These are phyloP conservation scores for Drosophila siamana DNA, from an alignment of 2,888 invertebrate species.

Conservation along the genomic window DNA sequence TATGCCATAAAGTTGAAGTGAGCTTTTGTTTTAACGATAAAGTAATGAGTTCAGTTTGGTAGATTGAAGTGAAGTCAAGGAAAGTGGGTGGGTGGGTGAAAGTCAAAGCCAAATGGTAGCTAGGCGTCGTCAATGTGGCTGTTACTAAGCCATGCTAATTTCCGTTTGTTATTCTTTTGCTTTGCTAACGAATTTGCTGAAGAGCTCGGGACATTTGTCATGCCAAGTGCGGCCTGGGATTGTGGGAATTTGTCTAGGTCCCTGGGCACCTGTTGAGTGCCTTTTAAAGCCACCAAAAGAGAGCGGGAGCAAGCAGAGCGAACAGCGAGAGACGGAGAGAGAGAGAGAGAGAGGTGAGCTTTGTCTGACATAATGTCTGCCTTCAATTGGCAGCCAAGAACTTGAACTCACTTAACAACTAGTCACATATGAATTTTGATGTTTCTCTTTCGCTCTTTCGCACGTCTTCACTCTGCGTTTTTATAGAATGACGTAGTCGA, in stretches of 20 bases:
- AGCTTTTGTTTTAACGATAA: slow-evolving; percentile 28
- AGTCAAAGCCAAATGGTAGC: slow-evolving; percentile 6
- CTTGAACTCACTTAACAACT: slow-evolving; percentile 68
- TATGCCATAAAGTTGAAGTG: slow-evolving; percentile 12
- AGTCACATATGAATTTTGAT: slow-evolving; percentile 26
- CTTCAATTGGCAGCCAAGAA: slow-evolving; percentile 73
- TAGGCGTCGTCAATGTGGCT: slow-evolving; percentile 45
- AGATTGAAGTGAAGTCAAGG: not conserved
- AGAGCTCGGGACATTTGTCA: slow-evolving; percentile 21
- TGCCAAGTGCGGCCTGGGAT: slow-evolving; percentile 5
- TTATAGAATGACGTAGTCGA: slow-evolving; percentile 69
- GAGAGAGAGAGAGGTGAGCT: slow-evolving; percentile 5
- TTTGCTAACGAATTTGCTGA: slow-evolving; percentile 2
- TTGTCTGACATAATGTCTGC: slow-evolving; percentile 65
- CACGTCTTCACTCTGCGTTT: slow-evolving; percentile 31
- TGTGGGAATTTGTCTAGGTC: slow-evolving; percentile 30
- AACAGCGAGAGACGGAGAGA: not conserved
- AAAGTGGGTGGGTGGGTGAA: not conserved
- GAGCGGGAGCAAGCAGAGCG: slow-evolving; percentile 27
- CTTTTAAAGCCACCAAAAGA: not conserved
- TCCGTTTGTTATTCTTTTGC: slow-evolving; percentile 2
- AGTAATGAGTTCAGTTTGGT: slow-evolving; percentile 17
- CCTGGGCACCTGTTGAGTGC: slow-evolving; percentile 63
- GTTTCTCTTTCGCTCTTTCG: slow-evolving; percentile 10
- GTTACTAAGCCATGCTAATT: slow-evolving; percentile 39